These are phyloP conservation scores for Athalia rosae DNA, from an alignment of 2,888 invertebrate species.

Conservation along the genomic window DNA sequence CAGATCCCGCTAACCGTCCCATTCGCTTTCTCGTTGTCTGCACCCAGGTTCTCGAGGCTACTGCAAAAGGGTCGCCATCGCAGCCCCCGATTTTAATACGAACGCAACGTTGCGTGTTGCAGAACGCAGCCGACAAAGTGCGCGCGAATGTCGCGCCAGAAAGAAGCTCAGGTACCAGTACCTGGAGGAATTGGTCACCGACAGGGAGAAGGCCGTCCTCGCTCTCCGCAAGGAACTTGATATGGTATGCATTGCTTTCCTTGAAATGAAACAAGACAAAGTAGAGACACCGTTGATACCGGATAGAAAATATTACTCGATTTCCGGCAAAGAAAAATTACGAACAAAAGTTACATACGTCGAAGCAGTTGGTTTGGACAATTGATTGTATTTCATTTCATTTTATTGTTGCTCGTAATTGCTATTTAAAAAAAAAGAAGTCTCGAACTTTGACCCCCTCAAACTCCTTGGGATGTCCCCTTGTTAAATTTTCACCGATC, in stretches of 20 bases:
- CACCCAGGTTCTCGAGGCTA: conserved; percentile 45
- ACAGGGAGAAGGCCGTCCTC: conserved; percentile 93
- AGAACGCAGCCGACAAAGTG: conserved; percentile 98
- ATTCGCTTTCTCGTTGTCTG: conserved; percentile 42
- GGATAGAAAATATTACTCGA: too few species aligned
- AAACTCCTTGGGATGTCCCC: not conserved
- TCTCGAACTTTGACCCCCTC: not conserved
- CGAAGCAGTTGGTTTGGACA: too few species aligned
- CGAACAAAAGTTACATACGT: not conserved
- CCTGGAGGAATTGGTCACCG: conserved; percentile 94
- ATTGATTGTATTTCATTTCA: too few species aligned
- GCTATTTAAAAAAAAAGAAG: not conserved
- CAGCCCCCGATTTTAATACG: conserved; percentile 40
- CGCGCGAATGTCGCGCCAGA: conserved; percentile 96
- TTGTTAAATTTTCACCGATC: too few species aligned
- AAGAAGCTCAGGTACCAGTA: conserved; percentile 98
- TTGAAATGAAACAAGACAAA: not conserved
- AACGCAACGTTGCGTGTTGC: conserved; percentile 60
- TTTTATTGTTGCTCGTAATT: too few species aligned
- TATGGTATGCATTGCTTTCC: conserved; percentile 78
- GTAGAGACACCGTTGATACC: not conserved
- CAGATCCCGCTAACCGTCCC: conserved; percentile 45
- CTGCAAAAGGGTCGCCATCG: conserved; percentile 42
- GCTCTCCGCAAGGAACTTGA: conserved; percentile 92
- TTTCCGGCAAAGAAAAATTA: not conserved